Conservation (phyloP, 1,140 invertebrate species). For the Telenomus remus region DNA sequence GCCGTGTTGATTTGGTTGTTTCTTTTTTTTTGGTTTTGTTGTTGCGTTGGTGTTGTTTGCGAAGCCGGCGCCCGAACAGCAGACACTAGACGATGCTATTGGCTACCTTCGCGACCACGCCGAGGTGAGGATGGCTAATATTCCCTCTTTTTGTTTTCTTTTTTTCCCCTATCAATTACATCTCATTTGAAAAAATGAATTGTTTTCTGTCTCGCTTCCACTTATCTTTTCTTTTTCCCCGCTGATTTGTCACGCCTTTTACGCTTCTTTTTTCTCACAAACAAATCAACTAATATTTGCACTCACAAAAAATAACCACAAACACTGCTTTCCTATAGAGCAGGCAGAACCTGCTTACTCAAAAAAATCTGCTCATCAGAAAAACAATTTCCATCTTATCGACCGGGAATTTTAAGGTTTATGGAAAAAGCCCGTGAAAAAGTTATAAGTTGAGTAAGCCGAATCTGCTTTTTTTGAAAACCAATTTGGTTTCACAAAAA, state of each 20-base stretch:
- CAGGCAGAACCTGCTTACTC: too few species aligned
- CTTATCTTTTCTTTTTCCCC: conserved; percentile 15
- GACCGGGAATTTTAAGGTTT: too few species aligned
- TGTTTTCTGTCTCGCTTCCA: conserved; percentile 13
- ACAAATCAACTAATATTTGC: conserved; percentile 4
- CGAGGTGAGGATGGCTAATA: conserved; percentile 80
- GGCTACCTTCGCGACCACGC: conserved; percentile 90
- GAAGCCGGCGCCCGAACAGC: conserved; percentile 85
- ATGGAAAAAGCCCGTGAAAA: too few species aligned
- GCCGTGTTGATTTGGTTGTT: conserved; percentile 76
- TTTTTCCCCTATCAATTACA: conserved; percentile 11
- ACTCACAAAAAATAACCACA: too few species aligned
- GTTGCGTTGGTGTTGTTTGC: conserved; percentile 77
- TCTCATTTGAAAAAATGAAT: not conserved
- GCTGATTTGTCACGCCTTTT: conserved; percentile 9
- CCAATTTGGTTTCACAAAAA: too few species aligned
- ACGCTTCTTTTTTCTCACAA: conserved; percentile 41
- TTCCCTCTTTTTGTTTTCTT: conserved; percentile 59
- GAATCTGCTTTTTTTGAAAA: too few species aligned
- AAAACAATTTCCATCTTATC: too few species aligned
- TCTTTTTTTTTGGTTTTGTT: conserved; percentile 76
- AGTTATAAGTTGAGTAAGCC: too few species aligned
- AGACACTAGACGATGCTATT: conserved; percentile 92
- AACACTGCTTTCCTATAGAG: too few species aligned
- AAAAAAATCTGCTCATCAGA: too few species aligned